Evolutionary conservation across 1,140 invertebrate species (phyloP).

Genomic region (Zaprionus tsacasi): DNA sequence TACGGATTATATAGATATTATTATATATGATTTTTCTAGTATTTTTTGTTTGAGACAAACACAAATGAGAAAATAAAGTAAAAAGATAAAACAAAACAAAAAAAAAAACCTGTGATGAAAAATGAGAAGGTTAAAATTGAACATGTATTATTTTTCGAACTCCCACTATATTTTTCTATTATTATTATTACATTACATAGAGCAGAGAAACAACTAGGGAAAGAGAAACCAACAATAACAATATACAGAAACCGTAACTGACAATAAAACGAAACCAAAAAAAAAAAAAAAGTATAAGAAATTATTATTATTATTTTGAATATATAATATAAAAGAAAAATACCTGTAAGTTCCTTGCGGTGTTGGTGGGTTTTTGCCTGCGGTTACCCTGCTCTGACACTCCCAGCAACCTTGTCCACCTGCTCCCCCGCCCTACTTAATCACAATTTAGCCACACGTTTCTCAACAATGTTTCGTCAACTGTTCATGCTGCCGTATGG

Average conservation of each 20-base stretch:
- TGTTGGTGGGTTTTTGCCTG: slow-evolving; percentile 63
- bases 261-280: slow-evolving; percentile 59
- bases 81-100: slow-evolving; percentile 49
- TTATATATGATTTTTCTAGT: slow-evolving; percentile 56
- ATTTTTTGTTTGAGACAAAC: slow-evolving; percentile 45
- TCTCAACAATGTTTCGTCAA: slow-evolving; percentile 48
- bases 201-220: slow-evolving; percentile 2
- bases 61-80: slow-evolving; percentile 46
- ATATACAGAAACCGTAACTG: slow-evolving; percentile 43
- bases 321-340: slow-evolving; percentile 8
- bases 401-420: neutral
- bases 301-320: neutral
- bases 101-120: slow-evolving; percentile 61
- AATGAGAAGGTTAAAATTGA: slow-evolving; percentile 29
- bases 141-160: slow-evolving; percentile 60
- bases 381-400: slow-evolving; percentile 38
- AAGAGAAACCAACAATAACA: slow-evolving; percentile 15
- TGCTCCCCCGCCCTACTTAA: neutral
- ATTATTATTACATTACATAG: neutral
- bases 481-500: slow-evolving; percentile 34
- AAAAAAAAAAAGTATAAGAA: slow-evolving; percentile 32
- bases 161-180: slow-evolving; percentile 23
- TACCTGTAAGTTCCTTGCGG: slow-evolving; percentile 25
- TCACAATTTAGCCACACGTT: slow-evolving; percentile 37
- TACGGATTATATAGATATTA: slow-evolving; percentile 20